Evolutionary conservation across 2,113 vertebrate species (phyloP), one percentile per base, ranked within the genome.

Genomic region (Anthoscopus minutus): DNA sequence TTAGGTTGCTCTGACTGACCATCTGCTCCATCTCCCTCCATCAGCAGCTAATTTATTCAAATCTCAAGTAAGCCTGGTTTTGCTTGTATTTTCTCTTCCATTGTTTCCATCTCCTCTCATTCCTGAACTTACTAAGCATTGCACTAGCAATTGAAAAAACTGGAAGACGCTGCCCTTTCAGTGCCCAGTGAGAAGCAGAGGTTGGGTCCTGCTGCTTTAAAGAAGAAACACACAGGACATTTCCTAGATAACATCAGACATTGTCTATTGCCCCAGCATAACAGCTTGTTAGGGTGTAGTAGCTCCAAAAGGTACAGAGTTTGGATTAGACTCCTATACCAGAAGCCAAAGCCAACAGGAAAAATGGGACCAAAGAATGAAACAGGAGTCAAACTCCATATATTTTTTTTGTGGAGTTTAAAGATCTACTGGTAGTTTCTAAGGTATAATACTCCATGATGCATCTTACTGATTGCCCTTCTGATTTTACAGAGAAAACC

Each of bases 31-130:
- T 81, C 71, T 78, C 20, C 28, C 53, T 95, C 70, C 62, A 51
- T 40, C 4, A 14, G 64, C 40, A 76, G 80, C 33, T 78, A 37
- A 88, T 96, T 94, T 96, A 88, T 95, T 93, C 42, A 54, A 83
- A 71, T 58, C 58, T 72, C 64, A 85, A 88, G 28, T 81, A 70
- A 84, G 22, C 17, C n/a, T 66, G 89, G n/a, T 62, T 94, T 84
- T 89, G n/a, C 44, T 80, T 69, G 44, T 58, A 79, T 31, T 61
- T 95, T 80, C 17, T 76, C 23, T 85, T 92, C 44, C 35, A 44
- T 47, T 84, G 30, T 92, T 87, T 83, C 65, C 48, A 85, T 51
- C 35, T 81, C 8, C 33, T 89, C 65, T 93, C 67, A 35, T 90
- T n/a, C 40, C 42, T 83, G 13, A 11, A 16, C 22, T 78, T 64